Percentiles rank a stretch among this genome's conserved stretches.
Conservation (phyloP, 2,113 vertebrate species). For the Orthonyx spaldingii region DNA sequence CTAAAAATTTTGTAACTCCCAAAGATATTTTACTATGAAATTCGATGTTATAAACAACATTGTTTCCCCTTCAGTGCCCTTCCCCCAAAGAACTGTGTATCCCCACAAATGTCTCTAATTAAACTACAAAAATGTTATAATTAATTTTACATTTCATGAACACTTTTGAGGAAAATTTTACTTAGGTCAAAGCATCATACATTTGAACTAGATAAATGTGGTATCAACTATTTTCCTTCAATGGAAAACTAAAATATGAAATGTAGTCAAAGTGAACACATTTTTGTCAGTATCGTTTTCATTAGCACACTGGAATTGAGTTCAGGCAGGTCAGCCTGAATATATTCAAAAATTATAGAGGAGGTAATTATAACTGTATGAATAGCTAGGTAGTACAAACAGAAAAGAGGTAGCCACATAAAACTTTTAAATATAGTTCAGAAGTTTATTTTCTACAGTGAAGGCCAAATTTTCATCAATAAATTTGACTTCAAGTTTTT, state of each 20-base stretch:
- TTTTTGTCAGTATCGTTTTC: neutral
- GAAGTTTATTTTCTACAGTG: neutral
- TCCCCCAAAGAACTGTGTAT: neutral
- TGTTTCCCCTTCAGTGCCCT: accelerated
- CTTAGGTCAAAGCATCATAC: neutral
- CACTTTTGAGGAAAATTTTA: neutral
- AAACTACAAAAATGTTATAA: neutral
- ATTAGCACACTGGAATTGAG: neutral
- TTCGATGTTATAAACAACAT: neutral
- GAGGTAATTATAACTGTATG: neutral
- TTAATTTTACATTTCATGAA: neutral
- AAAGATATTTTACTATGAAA: neutral
- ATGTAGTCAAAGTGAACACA: neutral
- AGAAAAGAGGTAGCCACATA: neutral
- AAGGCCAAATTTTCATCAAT: neutral
- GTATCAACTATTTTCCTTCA: neutral
- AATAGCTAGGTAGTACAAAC: neutral
- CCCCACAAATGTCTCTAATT: neutral
- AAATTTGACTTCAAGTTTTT: neutral
- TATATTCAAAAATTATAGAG: neutral
- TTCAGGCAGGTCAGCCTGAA: neutral
- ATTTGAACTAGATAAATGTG: neutral
- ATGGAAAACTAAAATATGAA: neutral
- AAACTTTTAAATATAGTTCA: neutral
- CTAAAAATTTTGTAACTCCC: neutral